Evolutionary conservation across 2,888 invertebrate species (phyloP), one percentile per base, ranked within the genome.

Genomic region (Ochropleura plecta): DNA sequence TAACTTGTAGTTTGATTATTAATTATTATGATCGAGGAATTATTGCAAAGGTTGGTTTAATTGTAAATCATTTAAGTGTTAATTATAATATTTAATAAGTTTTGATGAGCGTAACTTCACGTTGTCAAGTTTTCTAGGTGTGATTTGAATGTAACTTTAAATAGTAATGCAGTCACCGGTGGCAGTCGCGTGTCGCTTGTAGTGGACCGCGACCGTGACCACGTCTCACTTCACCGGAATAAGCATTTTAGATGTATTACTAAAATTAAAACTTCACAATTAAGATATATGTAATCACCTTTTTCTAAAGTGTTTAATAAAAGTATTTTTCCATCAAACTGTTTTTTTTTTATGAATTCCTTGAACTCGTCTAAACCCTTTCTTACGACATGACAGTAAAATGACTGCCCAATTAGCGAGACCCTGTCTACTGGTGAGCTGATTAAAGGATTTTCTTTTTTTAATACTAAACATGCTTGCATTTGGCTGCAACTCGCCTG

Each of bases 241-340:
- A 59, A 73, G 78, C 79, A 66, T 73, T 69, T 67, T 82, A 83
- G 86, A 75, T 77, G 74, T 87, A 88, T 85, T 79, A 69, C 78
- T 90, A 89, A 88, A 89, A 91, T 88, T 88, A 87, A 80, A 79
- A 82, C 86, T 90, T 86, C 79, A 86, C 82, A 81, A 87, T 82
- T 93, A 91, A 92, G 91, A 86, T 71, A 71, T 60, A 91, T 91
- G 89, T 92, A 92, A 90, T 92, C 90, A 90, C 86, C 83, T 90
- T 93, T 92, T 92, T 88, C 90, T 91, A 91, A 90, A 82, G 91
- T 92, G 90, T 92, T 92, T 91, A 92, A 92, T 91, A 93, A 91
- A 85, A 76, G 83, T 92, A 93, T 92, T 92, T 93, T 92, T 91
- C 78, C 82, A 92, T 89, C 85, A 71, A 81, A 82, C 79, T 78